Base-by-base conservation (phyloP, 2,797 vertebrate genomes). In the Brachyrhaphis roseni region DNA sequence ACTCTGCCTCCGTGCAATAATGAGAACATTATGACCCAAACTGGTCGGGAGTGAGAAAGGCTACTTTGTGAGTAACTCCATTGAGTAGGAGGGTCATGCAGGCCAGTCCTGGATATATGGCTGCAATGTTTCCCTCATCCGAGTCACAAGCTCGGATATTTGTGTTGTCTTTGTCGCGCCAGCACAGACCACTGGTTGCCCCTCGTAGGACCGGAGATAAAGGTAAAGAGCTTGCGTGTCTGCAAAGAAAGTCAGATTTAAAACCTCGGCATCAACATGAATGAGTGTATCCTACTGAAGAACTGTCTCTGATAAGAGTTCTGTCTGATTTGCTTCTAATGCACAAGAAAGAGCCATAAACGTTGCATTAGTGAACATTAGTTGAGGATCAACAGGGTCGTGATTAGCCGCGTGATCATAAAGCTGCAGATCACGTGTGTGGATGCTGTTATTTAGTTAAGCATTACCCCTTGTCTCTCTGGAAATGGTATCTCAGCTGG, bases 51-150 rank as follows among this genome's bases (percentile, higher is more conserved):
- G 78, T 89, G 80, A 96, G 93, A 96, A 96, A 94, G 95, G 87
- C 93, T 82, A 94, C 94, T 95, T 95, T 95, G 94, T 96, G 74
- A 91, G 78, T 95, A 93, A 95, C 87, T 93, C 92, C 87, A 86
- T 57, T 83, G 92, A 94, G 96, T 96, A 92, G 95, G 96, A 93
- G 95, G 94, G 93, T 92, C 94, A 90, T 88, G 90, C 89, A 92
- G 90, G 87, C 91, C 91, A 82, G 82, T 86, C 91, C 93, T 94
- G 92, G 94, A 94, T 94, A 95, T 92, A 95, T 91, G 79, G 75
- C 88, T 57, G 86, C 87, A 85, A 91, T 81, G 88, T 92, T 93
- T 87, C 53, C 86, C 74, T 87, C 85, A 89, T 88, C 83, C 78
- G 82, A 91, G 87, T 90, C 91, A 92, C 88, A 86, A 89, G 75